Conservation (phyloP, 2,113 vertebrate genomes). For the Tragulus kanchil region DNA sequence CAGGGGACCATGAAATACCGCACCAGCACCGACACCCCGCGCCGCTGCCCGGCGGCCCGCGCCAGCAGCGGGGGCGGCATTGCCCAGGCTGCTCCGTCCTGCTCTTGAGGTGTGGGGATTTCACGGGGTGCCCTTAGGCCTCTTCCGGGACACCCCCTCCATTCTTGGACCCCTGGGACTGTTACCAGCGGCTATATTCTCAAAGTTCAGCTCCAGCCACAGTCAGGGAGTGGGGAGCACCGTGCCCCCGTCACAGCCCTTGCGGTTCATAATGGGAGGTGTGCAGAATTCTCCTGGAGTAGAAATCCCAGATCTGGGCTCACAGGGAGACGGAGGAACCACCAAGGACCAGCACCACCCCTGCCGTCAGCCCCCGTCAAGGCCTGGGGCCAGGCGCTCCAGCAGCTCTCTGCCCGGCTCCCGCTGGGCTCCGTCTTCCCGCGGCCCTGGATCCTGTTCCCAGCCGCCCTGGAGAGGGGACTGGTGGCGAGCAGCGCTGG, state of each 20-base stretch:
- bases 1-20: constrained; percentile 98
- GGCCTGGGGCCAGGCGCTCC: background rate
- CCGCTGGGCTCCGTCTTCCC: background rate
- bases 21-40: constrained; percentile 96
- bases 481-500: background rate
- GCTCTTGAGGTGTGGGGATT: background rate
- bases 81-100: constrained; percentile 76
- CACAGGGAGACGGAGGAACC: background rate
- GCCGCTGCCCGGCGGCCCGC: constrained; percentile 93
- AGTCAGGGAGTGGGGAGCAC: background rate
- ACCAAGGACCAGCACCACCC: background rate
- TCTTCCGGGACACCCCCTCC: constrained; percentile 59
- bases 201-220: constrained; percentile 31
- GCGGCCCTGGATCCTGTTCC: background rate
- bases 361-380: background rate
- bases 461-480: background rate
- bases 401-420: background rate
- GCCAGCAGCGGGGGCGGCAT: constrained; percentile 92
- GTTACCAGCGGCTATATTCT: background rate
- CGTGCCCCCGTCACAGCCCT: background rate
- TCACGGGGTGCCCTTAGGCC: constrained; percentile 70
- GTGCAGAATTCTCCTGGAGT: background rate
- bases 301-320: constrained; percentile 17
- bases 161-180: constrained; percentile 40
- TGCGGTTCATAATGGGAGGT: background rate